Conservation (phyloP, 2,797 vertebrate species). For the Anguilla megastoma region DNA sequence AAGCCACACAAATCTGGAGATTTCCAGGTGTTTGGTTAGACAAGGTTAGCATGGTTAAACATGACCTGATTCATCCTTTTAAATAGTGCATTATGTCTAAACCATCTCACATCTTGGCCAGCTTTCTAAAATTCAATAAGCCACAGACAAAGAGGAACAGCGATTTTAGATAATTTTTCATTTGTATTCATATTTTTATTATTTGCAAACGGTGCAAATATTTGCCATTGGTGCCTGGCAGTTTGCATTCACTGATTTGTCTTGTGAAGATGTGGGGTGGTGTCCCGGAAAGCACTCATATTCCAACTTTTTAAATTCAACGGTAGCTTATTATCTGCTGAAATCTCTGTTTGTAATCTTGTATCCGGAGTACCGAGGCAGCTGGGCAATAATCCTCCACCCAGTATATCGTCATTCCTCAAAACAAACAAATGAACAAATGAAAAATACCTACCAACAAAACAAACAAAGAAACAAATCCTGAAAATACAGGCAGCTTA, state of each 20-base stretch:
- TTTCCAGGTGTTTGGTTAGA: too few relatives aligned
- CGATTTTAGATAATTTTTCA: slow-evolving; percentile 33
- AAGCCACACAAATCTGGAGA: too few relatives aligned
- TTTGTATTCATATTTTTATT: slow-evolving; percentile 24
- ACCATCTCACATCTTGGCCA: slow-evolving; percentile 38
- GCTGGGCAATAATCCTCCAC: background rate
- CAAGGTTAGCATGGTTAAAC: background rate
- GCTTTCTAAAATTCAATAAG: slow-evolving; percentile 43
- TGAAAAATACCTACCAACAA: background rate
- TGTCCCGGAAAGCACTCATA: slow-evolving; percentile 3
- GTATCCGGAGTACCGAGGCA: background rate
- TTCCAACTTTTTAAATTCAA: background rate
- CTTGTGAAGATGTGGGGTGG: background rate
- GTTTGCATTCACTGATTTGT: slow-evolving; percentile 11
- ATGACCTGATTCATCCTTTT: background rate
- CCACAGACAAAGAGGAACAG: slow-evolving; percentile 29
- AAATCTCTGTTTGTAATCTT: background rate
- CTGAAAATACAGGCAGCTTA: background rate
- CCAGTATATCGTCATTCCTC: background rate
- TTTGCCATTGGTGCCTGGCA: background rate
- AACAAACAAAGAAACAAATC: background rate
- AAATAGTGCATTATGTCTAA: slow-evolving; percentile 37
- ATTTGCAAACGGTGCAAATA: slow-evolving; percentile 15
- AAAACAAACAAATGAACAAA: background rate
- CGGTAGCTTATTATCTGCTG: background rate